phyloP scores from a whole-genome alignment of 1,140 invertebrate species.

The Lepidotrigona ventralis region DNA sequence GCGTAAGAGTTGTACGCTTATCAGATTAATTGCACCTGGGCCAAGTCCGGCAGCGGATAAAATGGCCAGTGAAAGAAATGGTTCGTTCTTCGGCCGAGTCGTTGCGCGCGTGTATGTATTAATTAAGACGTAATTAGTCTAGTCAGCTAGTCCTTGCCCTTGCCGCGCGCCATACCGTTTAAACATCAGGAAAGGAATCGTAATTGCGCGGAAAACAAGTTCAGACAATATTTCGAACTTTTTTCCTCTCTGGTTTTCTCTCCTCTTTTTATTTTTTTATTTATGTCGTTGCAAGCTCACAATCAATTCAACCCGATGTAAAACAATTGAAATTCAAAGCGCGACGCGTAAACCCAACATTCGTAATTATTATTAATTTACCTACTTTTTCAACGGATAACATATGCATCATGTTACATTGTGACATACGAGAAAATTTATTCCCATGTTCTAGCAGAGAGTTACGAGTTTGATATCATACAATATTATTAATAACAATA shows the following conservation, averaged over 20 bases:
- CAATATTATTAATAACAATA: no score
- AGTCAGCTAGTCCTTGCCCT: constrained; percentile 30
- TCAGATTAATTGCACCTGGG: constrained; percentile 62
- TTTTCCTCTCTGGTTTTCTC: neutral
- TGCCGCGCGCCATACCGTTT: neutral
- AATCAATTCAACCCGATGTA: neutral
- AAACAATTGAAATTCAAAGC: constrained; percentile 18
- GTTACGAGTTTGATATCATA: no score
- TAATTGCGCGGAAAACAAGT: constrained; percentile 53
- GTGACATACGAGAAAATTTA: no score
- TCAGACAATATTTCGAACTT: constrained; percentile 10
- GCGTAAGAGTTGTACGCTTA: constrained; percentile 64
- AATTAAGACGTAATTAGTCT: constrained; percentile 54
- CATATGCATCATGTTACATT: no score
- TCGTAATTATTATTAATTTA: neutral
- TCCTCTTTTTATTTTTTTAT: neutral
- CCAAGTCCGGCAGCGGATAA: constrained; percentile 15
- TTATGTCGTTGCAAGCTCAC: neutral
- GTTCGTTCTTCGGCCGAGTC: constrained; percentile 14
- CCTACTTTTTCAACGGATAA: no score
- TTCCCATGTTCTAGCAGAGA: no score
- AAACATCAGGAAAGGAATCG: constrained; percentile 50
- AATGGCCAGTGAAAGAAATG: constrained; percentile 36
- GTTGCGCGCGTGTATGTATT: constrained; percentile 27
- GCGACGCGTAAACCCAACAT: neutral